Percentiles rank a stretch among this genome's conserved stretches.
phyloP scores from a whole-genome alignment of 2,797 vertebrate species.

The Chelon labrosus region DNA sequence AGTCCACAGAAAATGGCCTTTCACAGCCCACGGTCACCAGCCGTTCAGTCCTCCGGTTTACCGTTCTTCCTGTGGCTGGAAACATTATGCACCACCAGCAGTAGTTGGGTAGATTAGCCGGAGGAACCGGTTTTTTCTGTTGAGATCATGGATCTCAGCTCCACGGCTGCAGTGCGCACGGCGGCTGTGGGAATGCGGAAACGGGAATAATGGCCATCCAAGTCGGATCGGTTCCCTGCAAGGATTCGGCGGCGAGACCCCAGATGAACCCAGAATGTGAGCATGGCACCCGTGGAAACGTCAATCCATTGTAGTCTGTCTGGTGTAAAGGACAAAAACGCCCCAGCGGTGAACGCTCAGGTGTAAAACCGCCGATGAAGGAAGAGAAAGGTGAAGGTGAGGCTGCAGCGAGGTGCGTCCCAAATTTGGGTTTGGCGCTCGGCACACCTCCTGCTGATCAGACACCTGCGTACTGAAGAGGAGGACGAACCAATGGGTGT shows the following conservation, averaged over 20 bases:
- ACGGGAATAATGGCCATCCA: conserved; percentile 52
- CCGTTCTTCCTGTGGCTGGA: conserved; percentile 26
- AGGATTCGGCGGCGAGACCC: conserved; percentile 17
- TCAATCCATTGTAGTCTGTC: conserved; percentile 24
- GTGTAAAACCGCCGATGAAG: neutral
- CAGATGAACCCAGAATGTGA: neutral
- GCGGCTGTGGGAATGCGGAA: conserved; percentile 82
- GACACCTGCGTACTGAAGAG: conserved; percentile 45
- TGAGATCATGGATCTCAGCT: conserved; percentile 55
- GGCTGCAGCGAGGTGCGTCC: conserved; percentile 19
- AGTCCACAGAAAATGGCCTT: conserved; percentile 33
- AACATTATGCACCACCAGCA: conserved; percentile 65
- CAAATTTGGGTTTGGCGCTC: conserved; percentile 57
- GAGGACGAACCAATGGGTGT: neutral
- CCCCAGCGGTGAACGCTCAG: too few species aligned
- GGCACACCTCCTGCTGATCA: conserved; percentile 32
- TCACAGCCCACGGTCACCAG: conserved; percentile 20
- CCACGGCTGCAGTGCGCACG: conserved; percentile 57
- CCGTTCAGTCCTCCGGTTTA: conserved; percentile 16
- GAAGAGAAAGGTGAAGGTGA: conserved; percentile 1
- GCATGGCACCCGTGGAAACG: neutral
- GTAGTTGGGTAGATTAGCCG: conserved; percentile 66
- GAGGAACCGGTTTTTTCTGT: conserved; percentile 83
- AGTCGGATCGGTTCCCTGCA: conserved; percentile 31
- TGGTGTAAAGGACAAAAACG: neutral